Percentiles rank a stretch among this genome's conserved stretches.
phyloP scores from a whole-genome alignment of 2,888 invertebrate species.

The Chymomyza procnemis region DNA sequence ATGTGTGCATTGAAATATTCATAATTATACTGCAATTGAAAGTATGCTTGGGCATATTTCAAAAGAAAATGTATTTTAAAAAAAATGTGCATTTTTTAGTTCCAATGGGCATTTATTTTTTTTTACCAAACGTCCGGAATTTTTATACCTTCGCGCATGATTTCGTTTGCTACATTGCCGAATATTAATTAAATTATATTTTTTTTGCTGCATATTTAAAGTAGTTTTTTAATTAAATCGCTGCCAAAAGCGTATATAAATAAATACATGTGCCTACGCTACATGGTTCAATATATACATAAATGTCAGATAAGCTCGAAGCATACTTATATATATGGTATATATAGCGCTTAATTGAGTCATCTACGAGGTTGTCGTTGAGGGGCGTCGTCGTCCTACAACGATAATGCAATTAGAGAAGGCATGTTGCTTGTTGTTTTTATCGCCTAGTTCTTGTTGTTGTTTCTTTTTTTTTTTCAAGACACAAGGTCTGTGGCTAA shows the following conservation, averaged over 20 bases:
- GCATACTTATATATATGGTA: background rate
- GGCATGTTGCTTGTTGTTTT: slow-evolving; percentile 16
- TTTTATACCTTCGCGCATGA: background rate
- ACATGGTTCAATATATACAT: background rate
- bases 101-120: too few relatives aligned
- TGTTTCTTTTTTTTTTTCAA: background rate
- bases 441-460: background rate
- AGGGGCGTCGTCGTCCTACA: background rate
- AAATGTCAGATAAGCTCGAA: background rate
- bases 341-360: slow-evolving; percentile 45
- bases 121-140: too few relatives aligned
- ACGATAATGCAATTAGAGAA: slow-evolving; percentile 61
- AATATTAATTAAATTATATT: slow-evolving; percentile 52
- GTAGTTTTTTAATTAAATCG: slow-evolving; percentile 15
- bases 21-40: too few relatives aligned
- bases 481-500: background rate
- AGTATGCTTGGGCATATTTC: too few relatives aligned
- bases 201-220: slow-evolving; percentile 16
- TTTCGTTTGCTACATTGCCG: slow-evolving; percentile 12
- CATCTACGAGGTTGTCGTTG: background rate
- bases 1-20: too few relatives aligned
- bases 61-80: too few relatives aligned
- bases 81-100: too few relatives aligned
- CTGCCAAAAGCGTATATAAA: slow-evolving; percentile 8
- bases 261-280: slow-evolving; percentile 1